Evolutionary conservation across 2,113 vertebrate species (phyloP).

Genomic region (Pachyramphus minor): DNA sequence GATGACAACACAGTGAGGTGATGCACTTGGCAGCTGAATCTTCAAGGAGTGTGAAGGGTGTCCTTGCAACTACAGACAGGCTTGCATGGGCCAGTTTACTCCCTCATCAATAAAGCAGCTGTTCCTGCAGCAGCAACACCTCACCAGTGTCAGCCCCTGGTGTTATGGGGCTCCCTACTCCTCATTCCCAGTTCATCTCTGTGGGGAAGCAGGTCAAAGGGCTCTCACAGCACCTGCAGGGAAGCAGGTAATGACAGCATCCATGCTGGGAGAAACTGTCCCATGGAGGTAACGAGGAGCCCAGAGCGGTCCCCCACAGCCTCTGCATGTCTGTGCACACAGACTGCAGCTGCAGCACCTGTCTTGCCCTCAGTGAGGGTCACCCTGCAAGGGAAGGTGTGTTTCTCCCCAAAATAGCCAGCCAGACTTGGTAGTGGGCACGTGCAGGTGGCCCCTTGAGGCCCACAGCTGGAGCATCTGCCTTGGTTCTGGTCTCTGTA

Average conservation of each 20-base stretch:
- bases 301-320: neutral
- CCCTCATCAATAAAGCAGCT: neutral
- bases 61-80: accelerated
- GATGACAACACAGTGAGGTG: accelerated
- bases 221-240: neutral
- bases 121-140: neutral
- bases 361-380: neutral
- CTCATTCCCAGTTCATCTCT: neutral
- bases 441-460: accelerated
- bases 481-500: neutral
- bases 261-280: neutral
- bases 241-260: neutral
- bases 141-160: neutral
- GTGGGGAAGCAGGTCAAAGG: neutral
- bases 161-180: neutral
- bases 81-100: neutral
- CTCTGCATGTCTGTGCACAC: neutral
- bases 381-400: neutral
- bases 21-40: neutral
- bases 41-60: neutral
- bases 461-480: neutral
- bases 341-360: accelerated
- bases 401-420: neutral
- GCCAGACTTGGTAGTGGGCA: accelerated
- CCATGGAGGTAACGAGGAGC: accelerated